phyloP scores from a whole-genome alignment of 1,140 invertebrate species.

The Drosophila prosaltans region DNA sequence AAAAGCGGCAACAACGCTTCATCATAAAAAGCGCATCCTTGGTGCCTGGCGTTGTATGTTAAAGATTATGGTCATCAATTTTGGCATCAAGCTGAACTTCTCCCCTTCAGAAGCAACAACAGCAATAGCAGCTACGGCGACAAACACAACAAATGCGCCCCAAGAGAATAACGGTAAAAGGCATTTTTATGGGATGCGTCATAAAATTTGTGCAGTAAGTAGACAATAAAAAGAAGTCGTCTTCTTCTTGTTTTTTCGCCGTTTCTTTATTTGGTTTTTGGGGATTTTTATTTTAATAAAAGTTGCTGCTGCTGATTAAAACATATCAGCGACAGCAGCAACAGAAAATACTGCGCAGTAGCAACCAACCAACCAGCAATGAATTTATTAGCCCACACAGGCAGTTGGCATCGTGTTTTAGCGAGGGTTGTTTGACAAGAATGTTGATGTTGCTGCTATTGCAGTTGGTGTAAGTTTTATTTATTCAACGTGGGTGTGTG shows the following conservation, averaged over 20 bases:
- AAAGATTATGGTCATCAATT: slow-evolving; percentile 82
- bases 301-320: slow-evolving; percentile 73
- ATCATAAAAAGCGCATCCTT: slow-evolving; percentile 81
- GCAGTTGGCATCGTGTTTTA: slow-evolving; percentile 16
- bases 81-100: slow-evolving; percentile 65
- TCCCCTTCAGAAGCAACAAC: slow-evolving; percentile 26
- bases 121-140: slow-evolving; percentile 34
- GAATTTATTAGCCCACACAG: slow-evolving; percentile 71
- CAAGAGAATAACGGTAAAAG: slow-evolving; percentile 72
- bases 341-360: slow-evolving; percentile 30
- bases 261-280: slow-evolving; percentile 49
- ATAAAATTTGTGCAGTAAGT: slow-evolving; percentile 81
- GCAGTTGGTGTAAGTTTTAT: slow-evolving; percentile 65
- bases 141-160: slow-evolving; percentile 69
- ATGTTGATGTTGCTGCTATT: slow-evolving; percentile 50
- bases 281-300: slow-evolving; percentile 64
- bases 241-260: slow-evolving; percentile 32
- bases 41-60: slow-evolving; percentile 50
- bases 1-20: slow-evolving; percentile 54
- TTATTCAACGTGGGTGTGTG: slow-evolving; percentile 63
- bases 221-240: slow-evolving; percentile 78
- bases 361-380: slow-evolving; percentile 58
- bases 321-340: slow-evolving; percentile 39
- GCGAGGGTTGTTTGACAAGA: slow-evolving; percentile 61
- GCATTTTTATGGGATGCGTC: slow-evolving; percentile 77